These are phyloP conservation scores for Oryzias sinensis DNA, from an alignment of 2,797 vertebrate genomes.

Conservation along the genomic window DNA sequence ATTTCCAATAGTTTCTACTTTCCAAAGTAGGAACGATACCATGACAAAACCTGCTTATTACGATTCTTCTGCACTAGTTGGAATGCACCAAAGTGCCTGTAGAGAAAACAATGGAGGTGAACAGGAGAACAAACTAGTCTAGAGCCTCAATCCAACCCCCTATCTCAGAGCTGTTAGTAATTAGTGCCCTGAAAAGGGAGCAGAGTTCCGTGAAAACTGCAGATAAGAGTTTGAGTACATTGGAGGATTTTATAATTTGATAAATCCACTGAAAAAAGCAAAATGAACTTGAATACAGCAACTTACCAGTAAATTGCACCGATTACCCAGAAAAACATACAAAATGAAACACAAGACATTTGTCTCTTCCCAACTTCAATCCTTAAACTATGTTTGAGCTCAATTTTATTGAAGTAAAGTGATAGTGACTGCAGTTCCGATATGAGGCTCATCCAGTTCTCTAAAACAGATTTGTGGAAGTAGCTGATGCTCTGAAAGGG, in stretches of 20 bases:
- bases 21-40: conserved; percentile 43
- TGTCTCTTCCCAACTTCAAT: conserved; percentile 29
- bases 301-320: neutral
- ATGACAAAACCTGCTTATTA: conserved; percentile 51
- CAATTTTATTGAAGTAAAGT: conserved; percentile 32
- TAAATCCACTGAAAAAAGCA: conserved; percentile 1
- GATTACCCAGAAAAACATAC: conserved; percentile 16
- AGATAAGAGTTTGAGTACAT: conserved; percentile 3
- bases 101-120: conserved; percentile 63
- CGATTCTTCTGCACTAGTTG: conserved; percentile 57
- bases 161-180: conserved; percentile 55
- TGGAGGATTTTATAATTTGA: neutral
- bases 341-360: conserved; percentile 34
- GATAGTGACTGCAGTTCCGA: conserved; percentile 42
- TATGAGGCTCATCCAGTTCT: conserved; percentile 16
- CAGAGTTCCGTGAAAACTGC: conserved; percentile 20
- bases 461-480: conserved; percentile 17
- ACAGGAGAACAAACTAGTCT: conserved; percentile 58
- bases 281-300: neutral
- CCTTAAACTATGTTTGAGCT: conserved; percentile 30
- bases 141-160: conserved; percentile 38
- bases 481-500: conserved; percentile 29
- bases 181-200: conserved; percentile 52
- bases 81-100: conserved; percentile 58
- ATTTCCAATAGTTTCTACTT: conserved; percentile 22